Percentiles rank a stretch among this genome's conserved stretches.
These are phyloP conservation scores for Poeciliopsis infans DNA, from an alignment of 2,797 vertebrate species.

Conservation along the genomic window DNA sequence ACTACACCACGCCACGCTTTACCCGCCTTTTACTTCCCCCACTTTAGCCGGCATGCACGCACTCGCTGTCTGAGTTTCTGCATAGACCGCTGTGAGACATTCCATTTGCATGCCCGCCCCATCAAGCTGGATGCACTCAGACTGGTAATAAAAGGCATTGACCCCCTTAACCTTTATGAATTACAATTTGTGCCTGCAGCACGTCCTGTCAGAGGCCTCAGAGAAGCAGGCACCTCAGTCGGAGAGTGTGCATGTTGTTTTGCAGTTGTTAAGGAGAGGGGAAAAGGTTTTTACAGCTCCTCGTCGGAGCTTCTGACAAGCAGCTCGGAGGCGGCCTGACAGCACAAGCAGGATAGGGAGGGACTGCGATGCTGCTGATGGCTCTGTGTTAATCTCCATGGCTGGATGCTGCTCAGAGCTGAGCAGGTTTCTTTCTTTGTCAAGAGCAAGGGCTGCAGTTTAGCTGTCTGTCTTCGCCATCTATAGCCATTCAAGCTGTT, in stretches of 20 bases:
- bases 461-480: conserved; percentile 19
- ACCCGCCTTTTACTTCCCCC: conserved; percentile 70
- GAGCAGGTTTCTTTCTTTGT: conserved; percentile 54
- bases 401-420: conserved; percentile 70
- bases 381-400: conserved; percentile 79
- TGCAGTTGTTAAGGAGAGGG: conserved; percentile 85
- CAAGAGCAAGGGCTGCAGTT: conserved; percentile 50
- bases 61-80: conserved; percentile 76
- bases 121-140: conserved; percentile 86
- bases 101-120: conserved; percentile 86
- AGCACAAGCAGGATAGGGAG: conserved; percentile 78
- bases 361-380: conserved; percentile 78
- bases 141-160: conserved; percentile 89
- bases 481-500: neutral
- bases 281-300: conserved; percentile 86
- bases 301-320: conserved; percentile 84
- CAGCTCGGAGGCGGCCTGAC: conserved; percentile 82
- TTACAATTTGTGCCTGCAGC: conserved; percentile 90
- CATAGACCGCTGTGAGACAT: conserved; percentile 82
- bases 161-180: conserved; percentile 91
- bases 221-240: conserved; percentile 84
- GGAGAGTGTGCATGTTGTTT: conserved; percentile 81
- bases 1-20: conserved; percentile 53
- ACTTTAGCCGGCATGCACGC: conserved; percentile 69
- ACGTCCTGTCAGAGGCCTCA: conserved; percentile 87